phyloP scores from a whole-genome alignment of 2,113 vertebrate genomes.

The Diphyllodes magnificus region DNA sequence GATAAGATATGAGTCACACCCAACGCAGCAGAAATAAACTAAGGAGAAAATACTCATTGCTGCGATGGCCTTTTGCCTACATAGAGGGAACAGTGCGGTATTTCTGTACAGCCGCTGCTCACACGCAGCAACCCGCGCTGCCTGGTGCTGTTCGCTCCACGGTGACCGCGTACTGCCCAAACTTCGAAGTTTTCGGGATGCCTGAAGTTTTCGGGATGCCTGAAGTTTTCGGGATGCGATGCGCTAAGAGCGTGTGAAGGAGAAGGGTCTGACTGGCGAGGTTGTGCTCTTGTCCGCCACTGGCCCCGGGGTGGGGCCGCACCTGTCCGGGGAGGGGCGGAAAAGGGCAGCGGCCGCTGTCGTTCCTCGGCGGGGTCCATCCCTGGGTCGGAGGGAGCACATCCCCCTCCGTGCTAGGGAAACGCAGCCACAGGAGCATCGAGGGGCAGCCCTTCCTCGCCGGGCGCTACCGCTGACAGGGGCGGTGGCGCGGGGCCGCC shows the following conservation, averaged over 20 bases:
- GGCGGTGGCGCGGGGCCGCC: not conserved
- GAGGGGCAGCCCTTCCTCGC: not conserved
- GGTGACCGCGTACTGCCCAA: fast-evolving
- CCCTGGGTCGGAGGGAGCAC: no score
- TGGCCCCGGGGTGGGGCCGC: fast-evolving
- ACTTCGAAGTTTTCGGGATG: no score
- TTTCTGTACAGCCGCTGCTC: not conserved
- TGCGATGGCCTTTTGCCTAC: not conserved
- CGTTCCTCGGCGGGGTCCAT: no score
- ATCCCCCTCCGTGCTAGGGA: fast-evolving
- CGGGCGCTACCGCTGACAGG: fast-evolving
- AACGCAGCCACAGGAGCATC: not conserved
- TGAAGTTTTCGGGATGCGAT: no score
- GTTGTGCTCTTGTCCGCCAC: fast-evolving
- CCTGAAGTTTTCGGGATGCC: no score
- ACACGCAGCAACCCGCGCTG: fast-evolving
- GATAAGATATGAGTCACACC: not conserved
- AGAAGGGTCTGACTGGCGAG: fast-evolving
- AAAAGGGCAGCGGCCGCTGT: not conserved
- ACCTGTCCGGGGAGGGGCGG: not conserved
- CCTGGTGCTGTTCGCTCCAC: fast-evolving
- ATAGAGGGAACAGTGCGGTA: fast-evolving
- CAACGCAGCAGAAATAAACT: not conserved
- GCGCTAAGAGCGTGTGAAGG: fast-evolving
- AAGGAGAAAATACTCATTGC: not conserved